These are phyloP conservation scores for Centruroides sculpturatus DNA, from an alignment of 1,140 invertebrate species.

Conservation along the genomic window DNA sequence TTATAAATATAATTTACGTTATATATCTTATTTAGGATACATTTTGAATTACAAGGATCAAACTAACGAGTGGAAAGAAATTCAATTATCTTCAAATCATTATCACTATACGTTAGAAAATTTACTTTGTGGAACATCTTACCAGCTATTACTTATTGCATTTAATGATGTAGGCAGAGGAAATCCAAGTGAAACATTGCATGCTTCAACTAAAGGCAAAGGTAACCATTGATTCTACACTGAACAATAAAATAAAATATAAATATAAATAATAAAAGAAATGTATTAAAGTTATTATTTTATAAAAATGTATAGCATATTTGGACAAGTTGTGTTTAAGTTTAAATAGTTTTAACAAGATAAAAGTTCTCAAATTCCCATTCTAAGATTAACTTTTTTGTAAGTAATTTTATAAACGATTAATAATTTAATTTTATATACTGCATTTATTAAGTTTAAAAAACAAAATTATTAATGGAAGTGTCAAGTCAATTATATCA, in stretches of 20 bases:
- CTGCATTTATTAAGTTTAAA: background rate
- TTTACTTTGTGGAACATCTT: slow-evolving; percentile 52
- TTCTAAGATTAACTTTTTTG: no score
- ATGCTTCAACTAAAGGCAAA: slow-evolving; percentile 29
- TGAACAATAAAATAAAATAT: no score
- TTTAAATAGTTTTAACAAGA: no score
- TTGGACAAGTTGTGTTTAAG: no score
- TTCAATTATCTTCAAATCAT: slow-evolving; percentile 46
- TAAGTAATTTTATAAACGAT: no score
- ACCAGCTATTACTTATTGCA: slow-evolving; percentile 36
- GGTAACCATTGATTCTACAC: slow-evolving; percentile 18
- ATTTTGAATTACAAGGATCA: slow-evolving; percentile 32
- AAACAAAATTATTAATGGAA: background rate
- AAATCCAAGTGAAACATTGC: slow-evolving; percentile 25
- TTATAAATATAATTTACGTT: no score
- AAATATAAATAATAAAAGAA: no score
- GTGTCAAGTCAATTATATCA: background rate
- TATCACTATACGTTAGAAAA: slow-evolving; percentile 53
- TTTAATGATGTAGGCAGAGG: slow-evolving; percentile 31
- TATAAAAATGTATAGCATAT: no score
- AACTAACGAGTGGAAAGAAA: slow-evolving; percentile 42
- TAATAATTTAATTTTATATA: background rate
- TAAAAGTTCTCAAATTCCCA: no score
- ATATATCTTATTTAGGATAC: slow-evolving; percentile 23
- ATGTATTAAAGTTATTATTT: no score